These are phyloP conservation scores for Taurulus bubalis DNA, from an alignment of 2,113 vertebrate genomes.

Conservation along the genomic window DNA sequence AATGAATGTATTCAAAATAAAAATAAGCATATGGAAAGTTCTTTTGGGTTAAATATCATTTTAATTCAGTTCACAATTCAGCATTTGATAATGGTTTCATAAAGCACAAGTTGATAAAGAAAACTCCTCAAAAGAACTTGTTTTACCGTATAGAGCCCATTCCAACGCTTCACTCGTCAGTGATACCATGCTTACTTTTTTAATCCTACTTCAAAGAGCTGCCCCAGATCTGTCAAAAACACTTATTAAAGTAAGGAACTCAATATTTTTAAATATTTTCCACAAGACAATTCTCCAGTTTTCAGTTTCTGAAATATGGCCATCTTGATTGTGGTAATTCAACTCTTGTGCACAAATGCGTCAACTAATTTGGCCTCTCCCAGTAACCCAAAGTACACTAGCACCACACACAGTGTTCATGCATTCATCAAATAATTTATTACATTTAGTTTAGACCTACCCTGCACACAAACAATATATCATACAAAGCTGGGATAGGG, in stretches of 20 bases:
- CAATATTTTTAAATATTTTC: background rate
- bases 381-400: background rate
- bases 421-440: conserved; percentile 62
- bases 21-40: too few relatives aligned
- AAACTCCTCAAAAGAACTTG: too few relatives aligned
- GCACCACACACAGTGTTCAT: conserved; percentile 29
- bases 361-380: background rate
- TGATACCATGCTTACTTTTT: background rate
- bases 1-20: too few relatives aligned
- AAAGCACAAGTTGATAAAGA: too few relatives aligned
- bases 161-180: background rate
- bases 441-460: background rate
- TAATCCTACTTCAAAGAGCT: background rate
- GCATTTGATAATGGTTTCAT: too few relatives aligned
- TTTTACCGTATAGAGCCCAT: too few relatives aligned
- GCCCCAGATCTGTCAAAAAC: too few relatives aligned
- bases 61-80: background rate
- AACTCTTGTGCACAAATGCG: background rate
- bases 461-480: background rate
- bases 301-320: conserved; percentile 1
- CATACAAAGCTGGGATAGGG: conserved; percentile 1
- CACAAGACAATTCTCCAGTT: background rate
- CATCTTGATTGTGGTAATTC: background rate
- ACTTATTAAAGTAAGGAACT: background rate
- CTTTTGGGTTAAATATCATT: too few relatives aligned